A percentile compares a stretch with the other conserved stretches of the same genome.
Conservation (phyloP, 2,113 vertebrate species). For the Drymodes brunneopygia region DNA sequence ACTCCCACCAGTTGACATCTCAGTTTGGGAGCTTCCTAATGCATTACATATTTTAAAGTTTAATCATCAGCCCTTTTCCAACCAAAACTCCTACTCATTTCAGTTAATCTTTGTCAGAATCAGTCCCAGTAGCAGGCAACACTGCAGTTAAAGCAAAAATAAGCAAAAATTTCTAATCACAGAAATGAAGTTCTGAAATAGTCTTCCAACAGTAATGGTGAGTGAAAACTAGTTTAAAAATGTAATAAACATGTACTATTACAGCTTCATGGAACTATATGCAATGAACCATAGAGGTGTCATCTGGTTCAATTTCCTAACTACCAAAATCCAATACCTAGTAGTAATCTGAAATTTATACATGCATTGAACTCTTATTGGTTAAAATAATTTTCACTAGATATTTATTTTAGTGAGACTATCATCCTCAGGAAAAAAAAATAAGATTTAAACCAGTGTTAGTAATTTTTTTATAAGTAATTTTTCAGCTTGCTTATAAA, state of each 20-base stretch:
- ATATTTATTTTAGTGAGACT: not conserved
- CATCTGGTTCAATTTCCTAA: not conserved
- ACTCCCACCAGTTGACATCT: not conserved
- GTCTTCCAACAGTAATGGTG: not conserved
- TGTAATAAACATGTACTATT: not conserved
- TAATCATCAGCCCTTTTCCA: conserved; percentile 42
- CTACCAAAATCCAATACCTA: not conserved
- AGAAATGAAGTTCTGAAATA: not conserved
- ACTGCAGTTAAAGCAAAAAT: not conserved
- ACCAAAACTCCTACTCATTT: conserved; percentile 10
- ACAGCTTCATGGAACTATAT: not conserved
- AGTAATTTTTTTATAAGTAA: not conserved
- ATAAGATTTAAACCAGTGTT: not conserved
- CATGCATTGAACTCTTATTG: not conserved
- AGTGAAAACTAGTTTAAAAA: not conserved
- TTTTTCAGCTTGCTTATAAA: not conserved
- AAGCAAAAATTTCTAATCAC: not conserved
- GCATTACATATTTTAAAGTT: conserved; percentile 29
- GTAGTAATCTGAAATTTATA: not conserved
- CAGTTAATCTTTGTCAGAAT: conserved; percentile 33
- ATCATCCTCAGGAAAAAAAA: not conserved
- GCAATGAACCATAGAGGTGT: not conserved
- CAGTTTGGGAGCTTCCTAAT: not conserved
- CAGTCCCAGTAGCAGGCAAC: not conserved
- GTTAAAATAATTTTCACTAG: not conserved